Evolutionary conservation across 2,797 vertebrate genomes (phyloP), one percentile per base, ranked within the genome.

Genomic region (Sebastes itinus): DNA sequence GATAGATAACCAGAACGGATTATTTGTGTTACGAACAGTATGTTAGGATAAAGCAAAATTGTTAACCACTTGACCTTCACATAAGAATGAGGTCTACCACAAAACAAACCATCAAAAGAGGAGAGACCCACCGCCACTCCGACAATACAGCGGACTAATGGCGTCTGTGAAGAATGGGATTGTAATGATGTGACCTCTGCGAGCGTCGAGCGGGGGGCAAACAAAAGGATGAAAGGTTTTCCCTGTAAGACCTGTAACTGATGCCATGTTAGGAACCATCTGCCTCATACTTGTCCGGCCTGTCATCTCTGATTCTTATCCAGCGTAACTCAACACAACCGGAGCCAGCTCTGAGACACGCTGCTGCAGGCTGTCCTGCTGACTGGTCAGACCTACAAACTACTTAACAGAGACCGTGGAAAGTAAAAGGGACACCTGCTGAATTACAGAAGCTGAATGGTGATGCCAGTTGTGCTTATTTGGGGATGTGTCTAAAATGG

Each of bases 251-350:
- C 94, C 95, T 97, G 95, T 96, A 97, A 98, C 95, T 95, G 96
- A 97, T 96, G 96, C 96, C 96, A 95, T 95, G 95, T 97, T 96
- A 96, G 95, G 95, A 96, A 95, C 96, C 97, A 97, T 97, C 97
- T 97, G 97, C 96, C 94, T 97, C 94, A 92, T 92, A 96, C 96
- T 96, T 96, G 96, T 97, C 95, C 94, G 88, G 95, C 94, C 96
- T 97, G 97, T 97, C 97, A 96, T 96, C 94, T 95, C 95, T 95
- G 95, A 97, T 97, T 97, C 92, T 96, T 96, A 97, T 96, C 93
- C 95, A 95, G 95, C 86, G 92, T 95, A 96, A 96, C 92, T 92
- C 95, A 95, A 95, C 95, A 95, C 93, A 96, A 95, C 92, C 94
- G 94, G 94, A 96, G 95, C 95, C 95, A 95, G 95, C 94, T 94